Conservation (phyloP, 1,140 invertebrate genomes). For the Oscheius sp. region DNA sequence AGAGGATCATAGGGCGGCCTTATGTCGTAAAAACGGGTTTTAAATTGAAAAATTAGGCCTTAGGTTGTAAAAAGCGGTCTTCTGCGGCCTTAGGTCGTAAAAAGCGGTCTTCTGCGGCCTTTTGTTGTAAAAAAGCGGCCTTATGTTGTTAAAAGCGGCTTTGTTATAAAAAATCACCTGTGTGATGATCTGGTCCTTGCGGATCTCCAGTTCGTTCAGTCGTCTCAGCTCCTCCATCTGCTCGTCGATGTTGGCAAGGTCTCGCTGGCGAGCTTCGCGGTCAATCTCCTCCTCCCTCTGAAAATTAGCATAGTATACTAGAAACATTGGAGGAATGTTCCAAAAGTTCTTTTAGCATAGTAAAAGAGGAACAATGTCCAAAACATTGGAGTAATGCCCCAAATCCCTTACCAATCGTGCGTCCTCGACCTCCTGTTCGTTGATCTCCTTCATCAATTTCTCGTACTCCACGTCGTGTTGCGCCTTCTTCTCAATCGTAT, state of each 20-base stretch:
- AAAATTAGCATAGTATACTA: background rate
- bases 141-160: too few relatives aligned
- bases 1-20: too few relatives aligned
- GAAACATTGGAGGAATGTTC: background rate
- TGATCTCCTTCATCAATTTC: background rate
- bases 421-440: background rate
- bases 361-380: too few relatives aligned
- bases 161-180: background rate
- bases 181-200: background rate
- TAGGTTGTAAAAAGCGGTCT: too few relatives aligned
- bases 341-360: background rate
- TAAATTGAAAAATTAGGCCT: too few relatives aligned
- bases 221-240: background rate
- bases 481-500: background rate
- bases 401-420: too few relatives aligned
- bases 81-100: too few relatives aligned
- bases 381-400: too few relatives aligned
- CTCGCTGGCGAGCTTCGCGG: background rate
- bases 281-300: background rate
- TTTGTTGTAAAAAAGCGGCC: too few relatives aligned
- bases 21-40: too few relatives aligned
- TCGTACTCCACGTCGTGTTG: background rate
- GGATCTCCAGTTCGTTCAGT: background rate
- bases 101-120: too few relatives aligned
- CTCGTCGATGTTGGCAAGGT: background rate